Conservation (phyloP, 2,797 vertebrate genomes). For the Lutra lutra region DNA sequence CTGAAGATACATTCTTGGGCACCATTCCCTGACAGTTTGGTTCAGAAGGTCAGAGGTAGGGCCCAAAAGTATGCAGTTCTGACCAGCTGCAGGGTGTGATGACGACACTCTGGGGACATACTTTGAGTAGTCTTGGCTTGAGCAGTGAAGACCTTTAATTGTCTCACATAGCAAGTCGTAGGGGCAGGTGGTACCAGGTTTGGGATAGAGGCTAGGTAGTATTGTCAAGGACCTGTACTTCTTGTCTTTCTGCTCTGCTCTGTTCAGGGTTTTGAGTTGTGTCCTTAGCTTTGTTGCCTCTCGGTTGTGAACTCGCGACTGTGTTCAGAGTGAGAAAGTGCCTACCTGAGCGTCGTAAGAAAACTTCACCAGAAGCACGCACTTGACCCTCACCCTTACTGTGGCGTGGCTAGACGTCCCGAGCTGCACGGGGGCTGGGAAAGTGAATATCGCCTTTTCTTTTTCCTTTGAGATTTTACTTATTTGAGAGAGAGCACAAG, state of each 20-base stretch:
- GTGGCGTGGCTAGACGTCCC: not conserved
- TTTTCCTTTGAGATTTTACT: not conserved
- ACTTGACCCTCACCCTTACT: not conserved
- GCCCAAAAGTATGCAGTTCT: not conserved
- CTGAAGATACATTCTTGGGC: not conserved
- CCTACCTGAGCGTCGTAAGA: not conserved
- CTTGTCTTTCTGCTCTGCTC: not conserved
- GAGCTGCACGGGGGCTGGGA: not conserved
- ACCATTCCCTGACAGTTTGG: not conserved
- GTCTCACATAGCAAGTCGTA: not conserved
- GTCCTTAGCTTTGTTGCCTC: conserved; percentile 1
- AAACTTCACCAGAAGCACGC: not conserved
- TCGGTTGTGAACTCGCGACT: not conserved
- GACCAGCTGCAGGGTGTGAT: not conserved
- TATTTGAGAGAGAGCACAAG: not conserved
- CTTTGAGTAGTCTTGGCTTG: not conserved
- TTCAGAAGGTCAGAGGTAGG: not conserved
- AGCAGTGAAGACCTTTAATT: not conserved
- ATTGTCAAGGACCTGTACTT: not conserved
- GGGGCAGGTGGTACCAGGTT: not conserved
- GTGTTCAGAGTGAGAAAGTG: not conserved
- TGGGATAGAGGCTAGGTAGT: not conserved
- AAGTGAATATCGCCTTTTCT: not conserved
- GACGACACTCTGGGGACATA: not conserved
- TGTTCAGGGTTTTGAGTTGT: not conserved